Evolutionary conservation across 2,797 vertebrate genomes (phyloP).

Genomic region (Sorex maritimensis): DNA sequence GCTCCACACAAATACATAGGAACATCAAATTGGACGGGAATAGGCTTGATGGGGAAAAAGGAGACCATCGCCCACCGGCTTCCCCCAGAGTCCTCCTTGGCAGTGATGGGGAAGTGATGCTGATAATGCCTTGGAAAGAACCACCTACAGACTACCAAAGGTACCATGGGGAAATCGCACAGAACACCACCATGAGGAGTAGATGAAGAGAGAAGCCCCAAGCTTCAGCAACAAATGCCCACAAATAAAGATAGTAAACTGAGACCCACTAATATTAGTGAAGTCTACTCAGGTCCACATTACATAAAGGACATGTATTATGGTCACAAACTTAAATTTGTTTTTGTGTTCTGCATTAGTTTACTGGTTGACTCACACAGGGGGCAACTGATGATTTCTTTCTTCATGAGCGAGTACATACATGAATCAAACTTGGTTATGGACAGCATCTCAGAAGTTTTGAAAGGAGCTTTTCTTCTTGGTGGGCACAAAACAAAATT

Average conservation of each 20-base stretch:
- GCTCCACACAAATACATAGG: too few relatives aligned
- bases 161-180: too few relatives aligned
- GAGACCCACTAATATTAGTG: background rate
- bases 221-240: too few relatives aligned
- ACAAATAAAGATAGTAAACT: background rate
- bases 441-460: background rate
- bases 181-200: too few relatives aligned
- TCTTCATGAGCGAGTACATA: background rate
- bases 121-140: too few relatives aligned
- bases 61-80: too few relatives aligned
- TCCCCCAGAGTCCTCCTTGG: too few relatives aligned
- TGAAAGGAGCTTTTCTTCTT: background rate
- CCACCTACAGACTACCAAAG: too few relatives aligned
- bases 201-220: too few relatives aligned
- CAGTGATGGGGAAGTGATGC: too few relatives aligned
- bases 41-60: too few relatives aligned
- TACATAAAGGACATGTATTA: background rate
- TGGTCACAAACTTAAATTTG: background rate
- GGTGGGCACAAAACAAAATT: background rate
- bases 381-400: background rate
- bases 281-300: background rate
- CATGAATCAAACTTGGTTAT: background rate
- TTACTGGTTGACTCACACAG: background rate
- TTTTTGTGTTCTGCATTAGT: background rate
- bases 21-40: too few relatives aligned